Evolutionary conservation across 2,888 invertebrate species (phyloP).

Genomic region (Cantharis nigra): DNA sequence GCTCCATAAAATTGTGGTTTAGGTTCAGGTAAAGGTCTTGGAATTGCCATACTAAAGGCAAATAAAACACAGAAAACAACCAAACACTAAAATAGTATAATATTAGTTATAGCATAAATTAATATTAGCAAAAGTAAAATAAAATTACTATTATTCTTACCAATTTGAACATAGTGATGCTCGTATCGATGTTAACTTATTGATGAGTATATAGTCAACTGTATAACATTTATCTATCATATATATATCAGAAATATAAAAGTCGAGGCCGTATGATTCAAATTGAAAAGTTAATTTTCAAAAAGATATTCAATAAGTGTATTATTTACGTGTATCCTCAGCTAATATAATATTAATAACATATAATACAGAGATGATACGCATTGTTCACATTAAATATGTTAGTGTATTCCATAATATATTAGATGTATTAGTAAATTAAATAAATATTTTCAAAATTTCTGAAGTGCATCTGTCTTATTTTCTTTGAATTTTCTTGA

Average conservation of each 20-base stretch:
- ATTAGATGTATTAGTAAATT: too few species aligned
- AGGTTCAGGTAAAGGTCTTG: constrained; percentile 3
- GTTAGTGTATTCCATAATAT: neutral
- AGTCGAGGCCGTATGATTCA: neutral
- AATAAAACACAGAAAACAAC: constrained; percentile 20
- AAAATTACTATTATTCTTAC: neutral
- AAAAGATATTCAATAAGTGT: neutral
- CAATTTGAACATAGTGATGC: constrained; percentile 7
- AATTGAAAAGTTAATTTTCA: neutral
- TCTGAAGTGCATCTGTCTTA: too few species aligned
- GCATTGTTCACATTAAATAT: neutral
- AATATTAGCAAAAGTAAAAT: neutral
- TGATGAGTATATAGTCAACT: neutral
- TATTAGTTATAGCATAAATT: neutral
- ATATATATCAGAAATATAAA: neutral
- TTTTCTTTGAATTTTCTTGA: neutral
- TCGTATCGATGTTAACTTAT: neutral
- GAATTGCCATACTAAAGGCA: constrained; percentile 18
- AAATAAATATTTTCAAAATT: too few species aligned
- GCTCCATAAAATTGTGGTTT: neutral
- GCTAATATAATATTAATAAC: neutral
- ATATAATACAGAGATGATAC: neutral
- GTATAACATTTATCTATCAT: neutral
- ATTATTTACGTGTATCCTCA: neutral
- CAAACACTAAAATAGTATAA: constrained; percentile 18